Base-by-base conservation (phyloP, 2,888 invertebrate species). In the Xanthostigma xanthostigma region DNA sequence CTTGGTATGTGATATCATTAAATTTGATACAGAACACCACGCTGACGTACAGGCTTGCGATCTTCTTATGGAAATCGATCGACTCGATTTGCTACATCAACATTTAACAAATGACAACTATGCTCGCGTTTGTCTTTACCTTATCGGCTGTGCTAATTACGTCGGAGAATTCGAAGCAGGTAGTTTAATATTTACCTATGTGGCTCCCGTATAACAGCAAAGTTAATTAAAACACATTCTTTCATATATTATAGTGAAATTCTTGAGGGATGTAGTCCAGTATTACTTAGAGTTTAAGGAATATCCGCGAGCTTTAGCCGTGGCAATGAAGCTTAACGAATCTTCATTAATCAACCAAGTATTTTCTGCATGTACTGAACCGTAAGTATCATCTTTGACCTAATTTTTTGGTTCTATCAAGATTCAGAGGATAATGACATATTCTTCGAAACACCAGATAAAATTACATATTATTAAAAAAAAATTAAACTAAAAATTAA, bases 1-100 rank as follows among this genome's bases (percentile, higher is more conserved):
- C 3, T 69, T 98, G 49, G 86, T 94, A 2, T 76, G 84, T 51
- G 85, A 92, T 63, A 92, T 98, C 44, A 80, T 97, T 27, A 79
- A 85, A 0, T 97, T 96, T 65, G 90, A 97, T 64, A 94, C 96
- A 87, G 81, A 82, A 53, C 96, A 97, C 67, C 96, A 98, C 61
- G 97, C 97, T 2, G 98, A 99, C 70, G 91, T 95, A 0, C 97
- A 99, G 69, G 97, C 96, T 1, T 97, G 96, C 65, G 98, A 99
- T 70, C 71, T 98, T 50, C 72, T 98, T 0, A 96, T 97, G 85
- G 98, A 99, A 72, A 91, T 98, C 55, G 97, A 97, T 62, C 76
- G 81, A 52, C 71, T 98, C 43, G 87, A 91, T 59, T 69, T 95
- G 44, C 70, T 99, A 14, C 80, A 85, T 17, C 76, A 88, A 48